A percentile compares a stretch with the other conserved stretches of the same genome.
These are phyloP conservation scores for Chiloscyllium punctatum DNA, from an alignment of 2,797 vertebrate genomes.

Conservation along the genomic window DNA sequence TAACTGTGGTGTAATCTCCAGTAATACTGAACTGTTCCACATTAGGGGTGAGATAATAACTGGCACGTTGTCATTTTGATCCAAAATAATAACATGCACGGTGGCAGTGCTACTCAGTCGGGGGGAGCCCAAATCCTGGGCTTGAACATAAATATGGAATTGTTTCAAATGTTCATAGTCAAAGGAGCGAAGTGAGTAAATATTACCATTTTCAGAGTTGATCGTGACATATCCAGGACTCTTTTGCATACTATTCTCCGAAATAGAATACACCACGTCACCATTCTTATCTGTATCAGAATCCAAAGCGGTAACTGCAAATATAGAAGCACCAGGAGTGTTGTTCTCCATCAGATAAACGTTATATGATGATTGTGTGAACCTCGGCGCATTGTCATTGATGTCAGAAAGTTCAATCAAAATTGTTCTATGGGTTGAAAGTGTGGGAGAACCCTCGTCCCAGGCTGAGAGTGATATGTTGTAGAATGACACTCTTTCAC, in stretches of 20 bases:
- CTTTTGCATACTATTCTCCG: not conserved
- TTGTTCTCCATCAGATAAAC: not conserved
- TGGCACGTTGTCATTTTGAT: conserved; percentile 5
- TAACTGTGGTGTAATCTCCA: too few species aligned
- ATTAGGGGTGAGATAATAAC: not conserved
- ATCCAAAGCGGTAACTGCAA: not conserved
- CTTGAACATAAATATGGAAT: not conserved
- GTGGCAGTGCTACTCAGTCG: not conserved
- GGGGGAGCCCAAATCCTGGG: not conserved
- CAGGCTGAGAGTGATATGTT: not conserved
- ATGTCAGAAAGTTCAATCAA: not conserved
- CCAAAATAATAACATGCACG: conserved; percentile 2
- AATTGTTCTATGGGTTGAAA: not conserved
- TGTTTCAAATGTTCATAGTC: not conserved
- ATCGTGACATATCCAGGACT: not conserved
- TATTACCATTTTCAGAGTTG: not conserved
- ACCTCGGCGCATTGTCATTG: not conserved
- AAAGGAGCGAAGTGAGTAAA: not conserved
- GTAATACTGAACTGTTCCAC: too few species aligned
- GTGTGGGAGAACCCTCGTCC: not conserved
- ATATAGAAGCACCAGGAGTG: not conserved
- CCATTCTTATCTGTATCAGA: not conserved
- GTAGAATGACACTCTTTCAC: not conserved
- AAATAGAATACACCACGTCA: not conserved
- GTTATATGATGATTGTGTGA: not conserved